Base-by-base conservation (phyloP, 2,888 invertebrate species). In the Macrophya alboannulata region DNA sequence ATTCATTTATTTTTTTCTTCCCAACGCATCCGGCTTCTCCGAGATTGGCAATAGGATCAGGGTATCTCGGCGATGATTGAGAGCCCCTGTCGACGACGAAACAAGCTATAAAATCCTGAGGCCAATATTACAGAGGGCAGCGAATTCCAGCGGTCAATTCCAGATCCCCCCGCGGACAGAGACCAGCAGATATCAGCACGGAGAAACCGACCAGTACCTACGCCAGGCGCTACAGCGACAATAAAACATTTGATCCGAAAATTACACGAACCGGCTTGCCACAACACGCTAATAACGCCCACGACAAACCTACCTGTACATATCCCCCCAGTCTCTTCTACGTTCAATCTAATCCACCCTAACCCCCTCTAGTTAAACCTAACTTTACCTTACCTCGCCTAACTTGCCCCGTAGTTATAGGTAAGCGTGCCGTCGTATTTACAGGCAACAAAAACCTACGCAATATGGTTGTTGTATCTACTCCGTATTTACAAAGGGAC, bases 61-160 rank as follows among this genome's bases (percentile, higher is more conserved):
- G 48, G 21, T 31, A 12, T 65, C 68, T n/a, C 31, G 85, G 71
- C 65, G 71, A 37, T 71, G 82, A 82, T 86, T 88, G 89, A 88
- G 90, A 88, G 86, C 85, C 90, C 21, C 87, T 87, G 87, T 45
- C 83, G 77, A 65, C 82, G 84, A 81, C 77, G 86, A 88, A 90
- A 88, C 87, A 88, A 88, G 87, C 86, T 86, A 89, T 90, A 88
- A 90, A 90, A 90, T 88, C 87, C 86, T 65, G 65, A 86, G 84
- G 85, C 87, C 85, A 87, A 89, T 89, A 89, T 89, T 88, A 89
- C 88, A 84, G 86, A 87, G 86, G 88, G 86, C 87, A 81, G 87
- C 86, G 88, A 88, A 89, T 89, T 86, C 85, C 86, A 87, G 84
- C 84, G 88, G 88, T 90, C 89, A 90, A 89, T 90, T 89, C 77